These are phyloP conservation scores for Latrodectus hesperus DNA, from an alignment of 2,888 invertebrate species.

Conservation along the genomic window DNA sequence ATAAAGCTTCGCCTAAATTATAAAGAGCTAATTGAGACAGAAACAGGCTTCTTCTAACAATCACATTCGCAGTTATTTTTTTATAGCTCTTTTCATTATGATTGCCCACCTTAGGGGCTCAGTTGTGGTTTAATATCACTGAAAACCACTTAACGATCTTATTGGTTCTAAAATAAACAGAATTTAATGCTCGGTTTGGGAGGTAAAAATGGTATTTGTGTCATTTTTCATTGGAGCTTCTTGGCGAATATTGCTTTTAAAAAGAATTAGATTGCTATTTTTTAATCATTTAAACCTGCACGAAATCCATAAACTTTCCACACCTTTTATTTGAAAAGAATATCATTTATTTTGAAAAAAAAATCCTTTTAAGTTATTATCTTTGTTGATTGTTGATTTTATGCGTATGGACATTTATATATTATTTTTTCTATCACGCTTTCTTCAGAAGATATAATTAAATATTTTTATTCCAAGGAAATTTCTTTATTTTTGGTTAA, in stretches of 20 bases:
- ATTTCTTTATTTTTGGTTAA: too few relatives aligned
- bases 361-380: too few relatives aligned
- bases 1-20: slow-evolving; percentile 31
- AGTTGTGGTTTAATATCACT: slow-evolving; percentile 65
- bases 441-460: too few relatives aligned
- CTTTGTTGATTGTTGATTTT: too few relatives aligned
- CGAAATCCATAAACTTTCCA: too few relatives aligned
- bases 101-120: slow-evolving; percentile 25
- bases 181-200: slow-evolving; percentile 50
- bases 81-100: slow-evolving; percentile 6
- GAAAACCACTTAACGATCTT: slow-evolving; percentile 62
- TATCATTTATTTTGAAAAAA: too few relatives aligned
- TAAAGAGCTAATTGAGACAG: slow-evolving; percentile 30
- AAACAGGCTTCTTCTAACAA: slow-evolving; percentile 20
- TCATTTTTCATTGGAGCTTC: slow-evolving; percentile 24
- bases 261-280: slow-evolving; percentile 23
- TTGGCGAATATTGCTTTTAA: background rate
- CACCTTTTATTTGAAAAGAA: too few relatives aligned
- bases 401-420: too few relatives aligned
- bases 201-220: slow-evolving; percentile 20
- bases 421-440: too few relatives aligned
- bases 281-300: background rate
- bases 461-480: too few relatives aligned
- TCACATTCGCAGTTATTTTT: slow-evolving; percentile 37
- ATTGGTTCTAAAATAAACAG: slow-evolving; percentile 57